Percentiles rank a stretch among this genome's conserved stretches.
Evolutionary conservation across 2,113 vertebrate genomes (phyloP).

Genomic region (Dasypus novemcinctus): DNA sequence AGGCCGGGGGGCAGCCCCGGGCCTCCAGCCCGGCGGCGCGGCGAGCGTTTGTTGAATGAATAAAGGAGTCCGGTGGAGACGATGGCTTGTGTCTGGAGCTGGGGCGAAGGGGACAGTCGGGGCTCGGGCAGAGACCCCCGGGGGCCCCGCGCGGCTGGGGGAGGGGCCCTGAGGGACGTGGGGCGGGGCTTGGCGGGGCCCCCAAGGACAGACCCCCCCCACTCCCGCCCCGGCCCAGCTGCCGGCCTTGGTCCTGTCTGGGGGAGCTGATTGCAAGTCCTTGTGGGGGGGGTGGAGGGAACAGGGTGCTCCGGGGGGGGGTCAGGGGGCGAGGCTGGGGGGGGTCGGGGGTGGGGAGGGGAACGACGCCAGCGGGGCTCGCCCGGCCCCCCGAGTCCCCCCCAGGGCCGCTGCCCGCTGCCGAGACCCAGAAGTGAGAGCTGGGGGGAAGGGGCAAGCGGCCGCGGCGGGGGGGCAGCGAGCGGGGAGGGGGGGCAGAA

Average conservation of each 20-base stretch:
- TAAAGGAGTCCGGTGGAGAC: conserved; percentile 5
- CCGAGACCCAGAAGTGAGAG: neutral
- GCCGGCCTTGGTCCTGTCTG: conserved; percentile 46
- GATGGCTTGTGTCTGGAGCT: neutral
- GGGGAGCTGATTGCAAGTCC: neutral
- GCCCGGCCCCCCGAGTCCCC: neutral
- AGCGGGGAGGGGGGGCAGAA: neutral
- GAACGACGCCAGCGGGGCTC: neutral
- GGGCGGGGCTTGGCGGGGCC: neutral
- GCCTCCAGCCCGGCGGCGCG: neutral
- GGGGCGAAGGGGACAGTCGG: neutral
- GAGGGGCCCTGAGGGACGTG: neutral
- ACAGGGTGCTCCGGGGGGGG: neutral
- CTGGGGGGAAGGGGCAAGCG: neutral
- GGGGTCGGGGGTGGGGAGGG: neutral
- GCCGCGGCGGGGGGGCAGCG: too few relatives aligned
- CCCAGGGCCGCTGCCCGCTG: neutral
- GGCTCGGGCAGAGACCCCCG: neutral
- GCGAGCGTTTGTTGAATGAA: neutral
- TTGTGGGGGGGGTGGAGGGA: neutral
- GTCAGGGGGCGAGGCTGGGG: conserved; percentile 8
- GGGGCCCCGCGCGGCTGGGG: neutral
- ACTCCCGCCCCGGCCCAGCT: conserved; percentile 20
- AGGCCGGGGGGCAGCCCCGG: neutral
- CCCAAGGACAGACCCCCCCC: neutral